Conservation (phyloP, 2,113 vertebrate genomes). For the Columbina picui region DNA sequence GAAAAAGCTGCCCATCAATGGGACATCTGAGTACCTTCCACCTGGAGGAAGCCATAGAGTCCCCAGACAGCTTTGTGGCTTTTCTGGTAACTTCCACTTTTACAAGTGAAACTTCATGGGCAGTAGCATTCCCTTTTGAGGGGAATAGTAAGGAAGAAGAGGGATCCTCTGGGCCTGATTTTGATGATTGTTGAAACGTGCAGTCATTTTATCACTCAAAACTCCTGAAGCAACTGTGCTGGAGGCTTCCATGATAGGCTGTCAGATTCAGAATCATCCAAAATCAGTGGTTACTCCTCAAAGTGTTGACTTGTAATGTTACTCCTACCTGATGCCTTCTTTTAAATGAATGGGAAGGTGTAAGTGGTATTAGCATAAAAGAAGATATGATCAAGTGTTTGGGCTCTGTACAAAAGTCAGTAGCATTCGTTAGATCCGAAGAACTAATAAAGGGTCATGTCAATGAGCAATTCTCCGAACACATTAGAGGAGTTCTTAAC, state of each 20-base stretch:
- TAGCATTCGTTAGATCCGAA: background rate
- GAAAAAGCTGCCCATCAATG: background rate
- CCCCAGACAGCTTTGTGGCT: background rate
- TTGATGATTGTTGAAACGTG: accelerated
- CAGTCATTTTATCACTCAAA: background rate
- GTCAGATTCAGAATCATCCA: background rate
- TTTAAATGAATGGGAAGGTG: no score
- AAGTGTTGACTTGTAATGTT: background rate
- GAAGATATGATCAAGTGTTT: background rate
- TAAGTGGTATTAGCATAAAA: background rate
- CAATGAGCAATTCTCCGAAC: background rate
- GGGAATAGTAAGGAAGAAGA: background rate
- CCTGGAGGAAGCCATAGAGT: background rate
- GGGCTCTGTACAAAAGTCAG: background rate
- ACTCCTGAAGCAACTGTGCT: background rate
- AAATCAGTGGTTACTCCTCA: background rate
- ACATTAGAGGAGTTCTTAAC: no score
- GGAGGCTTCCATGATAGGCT: background rate
- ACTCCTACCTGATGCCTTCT: no score
- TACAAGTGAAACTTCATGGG: background rate
- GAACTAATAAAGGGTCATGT: background rate
- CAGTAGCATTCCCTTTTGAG: background rate
- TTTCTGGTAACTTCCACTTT: background rate
- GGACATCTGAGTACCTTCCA: background rate
- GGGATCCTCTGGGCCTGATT: background rate